Evolutionary conservation across 2,888 invertebrate species (phyloP).

Genomic region (Serrognathus titanus): DNA sequence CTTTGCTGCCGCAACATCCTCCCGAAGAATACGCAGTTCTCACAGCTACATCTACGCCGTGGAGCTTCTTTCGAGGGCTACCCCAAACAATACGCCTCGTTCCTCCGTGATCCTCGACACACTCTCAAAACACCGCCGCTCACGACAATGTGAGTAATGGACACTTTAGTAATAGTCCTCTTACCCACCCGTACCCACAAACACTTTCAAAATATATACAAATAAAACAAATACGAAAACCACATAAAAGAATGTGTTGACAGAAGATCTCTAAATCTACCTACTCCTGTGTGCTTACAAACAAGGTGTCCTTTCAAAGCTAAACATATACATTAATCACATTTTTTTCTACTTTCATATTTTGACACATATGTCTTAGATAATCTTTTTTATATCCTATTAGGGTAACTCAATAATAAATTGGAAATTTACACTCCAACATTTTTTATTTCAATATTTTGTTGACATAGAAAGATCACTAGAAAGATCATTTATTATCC

Average conservation of each 20-base stretch:
- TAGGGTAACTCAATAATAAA: too few relatives aligned
- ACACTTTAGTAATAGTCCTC: conserved; percentile 5
- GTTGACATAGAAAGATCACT: too few relatives aligned
- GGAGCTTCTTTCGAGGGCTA: background rate
- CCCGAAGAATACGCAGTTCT: background rate
- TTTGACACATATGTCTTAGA: too few relatives aligned
- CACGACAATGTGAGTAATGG: conserved; percentile 7
- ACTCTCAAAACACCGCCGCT: conserved; percentile 1
- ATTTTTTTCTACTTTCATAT: too few relatives aligned
- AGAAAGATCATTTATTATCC: too few relatives aligned
- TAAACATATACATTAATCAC: too few relatives aligned
- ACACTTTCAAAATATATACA: conserved; percentile 10
- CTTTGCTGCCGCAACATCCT: conserved; percentile 9
- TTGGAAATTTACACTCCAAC: too few relatives aligned
- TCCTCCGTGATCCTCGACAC: background rate
- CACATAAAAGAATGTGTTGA: conserved; percentile 17
- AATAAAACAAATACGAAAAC: conserved; percentile 7
- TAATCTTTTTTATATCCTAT: too few relatives aligned
- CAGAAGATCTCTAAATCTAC: conserved; percentile 12
- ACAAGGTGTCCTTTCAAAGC: too few relatives aligned
- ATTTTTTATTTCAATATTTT: too few relatives aligned
- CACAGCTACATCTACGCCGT: background rate
- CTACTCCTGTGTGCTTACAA: conserved; percentile 3
- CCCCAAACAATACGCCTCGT: too few relatives aligned
- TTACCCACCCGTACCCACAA: conserved; percentile 2